Evolutionary conservation across 1,140 invertebrate genomes (phyloP).

Genomic region (Drosophila pseudoananassae): DNA sequence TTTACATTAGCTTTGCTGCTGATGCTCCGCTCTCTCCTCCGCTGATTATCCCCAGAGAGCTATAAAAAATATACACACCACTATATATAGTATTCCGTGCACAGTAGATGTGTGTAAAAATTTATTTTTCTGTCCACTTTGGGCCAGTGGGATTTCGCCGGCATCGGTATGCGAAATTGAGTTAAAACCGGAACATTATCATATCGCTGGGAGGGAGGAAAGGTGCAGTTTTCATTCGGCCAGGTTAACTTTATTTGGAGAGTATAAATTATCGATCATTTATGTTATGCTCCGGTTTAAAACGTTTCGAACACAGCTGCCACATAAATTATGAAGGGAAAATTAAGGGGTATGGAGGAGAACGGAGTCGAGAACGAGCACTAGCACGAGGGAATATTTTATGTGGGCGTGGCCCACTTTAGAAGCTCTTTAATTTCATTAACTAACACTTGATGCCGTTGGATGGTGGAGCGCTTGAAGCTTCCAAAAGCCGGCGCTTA

Average conservation of each 20-base stretch:
- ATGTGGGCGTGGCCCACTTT: slow-evolving; percentile 33
- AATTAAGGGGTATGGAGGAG: neutral
- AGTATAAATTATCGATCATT: slow-evolving; percentile 51
- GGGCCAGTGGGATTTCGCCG: slow-evolving; percentile 47
- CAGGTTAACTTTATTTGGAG: slow-evolving; percentile 45
- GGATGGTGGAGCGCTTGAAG: slow-evolving; percentile 15
- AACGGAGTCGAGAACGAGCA: neutral
- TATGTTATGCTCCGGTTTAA: slow-evolving; percentile 24
- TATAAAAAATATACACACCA: slow-evolving; percentile 68
- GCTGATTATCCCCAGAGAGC: slow-evolving; percentile 75
- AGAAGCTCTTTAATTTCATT: slow-evolving; percentile 73
- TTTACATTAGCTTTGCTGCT: slow-evolving; percentile 69
- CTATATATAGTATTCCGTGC: slow-evolving; percentile 49
- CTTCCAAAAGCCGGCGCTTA: slow-evolving; percentile 52
- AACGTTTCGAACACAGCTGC: slow-evolving; percentile 44
- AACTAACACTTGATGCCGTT: slow-evolving; percentile 44
- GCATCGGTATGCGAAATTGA: slow-evolving; percentile 42
- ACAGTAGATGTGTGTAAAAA: slow-evolving; percentile 63
- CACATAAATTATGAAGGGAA: slow-evolving; percentile 39
- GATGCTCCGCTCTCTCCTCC: slow-evolving; percentile 17
- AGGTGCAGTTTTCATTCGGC: neutral
- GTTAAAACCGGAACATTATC: slow-evolving; percentile 57
- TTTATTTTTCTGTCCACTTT: slow-evolving; percentile 54
- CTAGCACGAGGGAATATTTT: neutral
- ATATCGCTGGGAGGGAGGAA: neutral